These are phyloP conservation scores for Bufo gargarizans DNA, from an alignment of 2,113 vertebrate genomes.

Conservation along the genomic window DNA sequence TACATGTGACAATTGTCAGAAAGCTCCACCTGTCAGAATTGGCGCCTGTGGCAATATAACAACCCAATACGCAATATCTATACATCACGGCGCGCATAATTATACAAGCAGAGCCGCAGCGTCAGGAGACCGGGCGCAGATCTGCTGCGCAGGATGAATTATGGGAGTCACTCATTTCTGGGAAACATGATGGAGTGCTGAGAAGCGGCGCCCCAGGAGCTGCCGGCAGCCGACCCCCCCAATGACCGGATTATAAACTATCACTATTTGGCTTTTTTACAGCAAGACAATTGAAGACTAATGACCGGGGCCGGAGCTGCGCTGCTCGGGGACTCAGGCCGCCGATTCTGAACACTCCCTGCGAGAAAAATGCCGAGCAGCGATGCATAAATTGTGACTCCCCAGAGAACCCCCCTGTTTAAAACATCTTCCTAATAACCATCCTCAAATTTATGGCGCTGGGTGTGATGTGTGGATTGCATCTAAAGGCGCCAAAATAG, in stretches of 20 bases:
- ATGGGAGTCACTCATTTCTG: constrained; percentile 46
- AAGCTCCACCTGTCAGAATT: not conserved
- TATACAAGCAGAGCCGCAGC: constrained; percentile 15
- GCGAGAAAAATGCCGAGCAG: constrained; percentile 8
- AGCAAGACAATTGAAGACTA: constrained; percentile 53
- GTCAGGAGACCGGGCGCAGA: constrained; percentile 31
- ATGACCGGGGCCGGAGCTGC: constrained; percentile 17
- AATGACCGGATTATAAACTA: constrained; percentile 42
- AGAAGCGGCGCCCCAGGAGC: constrained; percentile 19
- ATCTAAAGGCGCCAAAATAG: not conserved
- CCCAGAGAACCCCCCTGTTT: constrained; percentile 28
- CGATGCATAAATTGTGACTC: constrained; percentile 33
- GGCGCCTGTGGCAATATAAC: not conserved
- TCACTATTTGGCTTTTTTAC: constrained; percentile 51
- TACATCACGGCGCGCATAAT: constrained; percentile 43
- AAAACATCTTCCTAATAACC: constrained; percentile 42
- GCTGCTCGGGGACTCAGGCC: constrained; percentile 21
- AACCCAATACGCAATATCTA: not conserved
- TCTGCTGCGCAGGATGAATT: constrained; percentile 25
- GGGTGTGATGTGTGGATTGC: constrained; percentile 14
- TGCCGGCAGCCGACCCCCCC: not conserved
- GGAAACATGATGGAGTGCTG: constrained; percentile 24
- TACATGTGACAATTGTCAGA: not conserved
- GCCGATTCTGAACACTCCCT: constrained; percentile 1
- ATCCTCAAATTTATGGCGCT: constrained; percentile 27